Percentiles rank a stretch among this genome's conserved stretches.
Evolutionary conservation across 2,113 vertebrate genomes (phyloP).

Genomic region (Daboia siamensis): DNA sequence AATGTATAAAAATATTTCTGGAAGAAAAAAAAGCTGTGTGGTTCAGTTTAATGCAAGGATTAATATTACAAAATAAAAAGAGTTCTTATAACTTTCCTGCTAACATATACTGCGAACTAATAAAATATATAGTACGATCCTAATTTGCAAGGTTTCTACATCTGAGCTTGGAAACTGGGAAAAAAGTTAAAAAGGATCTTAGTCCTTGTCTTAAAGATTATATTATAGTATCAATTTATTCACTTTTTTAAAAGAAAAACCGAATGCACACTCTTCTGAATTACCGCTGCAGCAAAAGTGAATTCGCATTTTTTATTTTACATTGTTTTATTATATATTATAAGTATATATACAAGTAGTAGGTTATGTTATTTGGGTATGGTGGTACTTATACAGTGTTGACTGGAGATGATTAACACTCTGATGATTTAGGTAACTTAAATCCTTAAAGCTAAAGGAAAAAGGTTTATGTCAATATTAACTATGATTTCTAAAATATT

Average conservation of each 20-base stretch:
- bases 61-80: not conserved
- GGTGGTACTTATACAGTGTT: not conserved
- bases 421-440: not conserved
- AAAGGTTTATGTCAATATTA: not conserved
- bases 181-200: not conserved
- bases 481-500: not conserved
- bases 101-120: not conserved
- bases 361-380: not conserved
- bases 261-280: not conserved
- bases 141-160: not conserved
- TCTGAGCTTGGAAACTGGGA: not conserved
- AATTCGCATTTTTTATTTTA: not conserved
- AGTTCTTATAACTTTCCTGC: not conserved
- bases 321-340: not conserved
- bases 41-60: not conserved
- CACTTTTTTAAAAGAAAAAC: not conserved
- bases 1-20: not conserved
- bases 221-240: not conserved
- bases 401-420: not conserved
- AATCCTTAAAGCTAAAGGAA: not conserved
- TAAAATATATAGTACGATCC: not conserved
- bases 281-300: not conserved
- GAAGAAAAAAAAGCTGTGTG: fast-evolving
- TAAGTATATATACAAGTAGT: not conserved
- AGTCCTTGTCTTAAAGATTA: not conserved